A percentile compares a stretch with the other conserved stretches of the same genome.
phyloP scores from a whole-genome alignment of 2,797 vertebrate genomes.

The Morelia viridis region DNA sequence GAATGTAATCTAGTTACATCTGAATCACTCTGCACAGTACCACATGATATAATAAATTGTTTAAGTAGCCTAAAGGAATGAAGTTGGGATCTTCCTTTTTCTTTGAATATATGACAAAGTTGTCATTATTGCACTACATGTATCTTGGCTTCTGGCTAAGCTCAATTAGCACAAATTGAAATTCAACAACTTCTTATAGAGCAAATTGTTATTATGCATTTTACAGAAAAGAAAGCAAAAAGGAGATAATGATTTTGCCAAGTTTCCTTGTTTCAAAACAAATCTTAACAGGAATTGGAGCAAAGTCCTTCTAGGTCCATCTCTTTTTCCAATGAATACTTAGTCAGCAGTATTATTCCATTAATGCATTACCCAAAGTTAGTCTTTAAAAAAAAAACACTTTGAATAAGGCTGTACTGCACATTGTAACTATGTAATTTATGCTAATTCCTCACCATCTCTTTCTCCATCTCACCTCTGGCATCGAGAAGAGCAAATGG shows the following conservation, averaged over 20 bases:
- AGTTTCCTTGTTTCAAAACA: neutral
- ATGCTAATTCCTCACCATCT: slow-evolving; percentile 1
- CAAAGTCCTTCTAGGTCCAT: neutral
- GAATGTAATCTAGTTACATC: neutral
- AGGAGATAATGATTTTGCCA: neutral
- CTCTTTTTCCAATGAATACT: neutral
- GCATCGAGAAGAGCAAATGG: neutral
- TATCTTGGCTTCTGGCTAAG: neutral
- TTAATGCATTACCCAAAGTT: neutral
- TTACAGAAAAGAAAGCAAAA: neutral
- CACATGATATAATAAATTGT: neutral
- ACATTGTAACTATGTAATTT: neutral
- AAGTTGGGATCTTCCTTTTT: neutral
- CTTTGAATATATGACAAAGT: neutral
- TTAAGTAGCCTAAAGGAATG: neutral
- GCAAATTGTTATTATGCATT: neutral
- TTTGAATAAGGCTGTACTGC: neutral
- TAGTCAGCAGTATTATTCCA: neutral
- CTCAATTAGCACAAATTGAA: neutral
- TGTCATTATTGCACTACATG: neutral
- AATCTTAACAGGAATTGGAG: neutral
- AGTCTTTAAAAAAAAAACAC: neutral
- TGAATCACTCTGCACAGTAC: neutral
- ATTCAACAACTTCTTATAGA: neutral
- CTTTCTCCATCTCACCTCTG: neutral